These are phyloP conservation scores for Erethizon dorsatum DNA, from an alignment of 2,797 vertebrate genomes.

Conservation along the genomic window DNA sequence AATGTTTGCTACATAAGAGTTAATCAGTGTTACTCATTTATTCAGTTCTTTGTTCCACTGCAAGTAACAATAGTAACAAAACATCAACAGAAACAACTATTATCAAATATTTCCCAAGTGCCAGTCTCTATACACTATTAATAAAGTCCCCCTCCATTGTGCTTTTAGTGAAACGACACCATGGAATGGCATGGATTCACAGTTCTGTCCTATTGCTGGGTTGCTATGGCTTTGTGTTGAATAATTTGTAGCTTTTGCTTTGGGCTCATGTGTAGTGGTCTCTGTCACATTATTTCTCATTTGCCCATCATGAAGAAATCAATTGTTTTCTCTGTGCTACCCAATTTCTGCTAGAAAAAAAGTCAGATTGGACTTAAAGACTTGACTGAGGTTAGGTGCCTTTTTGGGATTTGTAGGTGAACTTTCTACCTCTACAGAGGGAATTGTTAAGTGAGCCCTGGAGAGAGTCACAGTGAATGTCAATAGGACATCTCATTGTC, in stretches of 20 bases:
- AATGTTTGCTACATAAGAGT: neutral
- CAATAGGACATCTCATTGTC: conserved; percentile 22
- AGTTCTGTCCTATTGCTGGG: neutral
- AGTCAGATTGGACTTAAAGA: conserved; percentile 7
- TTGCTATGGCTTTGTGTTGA: neutral
- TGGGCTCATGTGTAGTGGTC: neutral
- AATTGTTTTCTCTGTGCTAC: conserved; percentile 28
- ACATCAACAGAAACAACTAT: neutral
- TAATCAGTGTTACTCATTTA: neutral
- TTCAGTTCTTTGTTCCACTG: neutral
- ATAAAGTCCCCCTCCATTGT: neutral
- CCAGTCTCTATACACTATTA: neutral
- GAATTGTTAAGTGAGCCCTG: conserved; percentile 48
- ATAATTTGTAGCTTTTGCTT: conserved; percentile 58
- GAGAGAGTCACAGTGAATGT: conserved; percentile 32
- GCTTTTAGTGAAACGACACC: neutral
- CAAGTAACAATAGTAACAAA: neutral
- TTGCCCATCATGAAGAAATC: conserved; percentile 53
- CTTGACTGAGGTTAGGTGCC: neutral
- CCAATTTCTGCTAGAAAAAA: conserved; percentile 34
- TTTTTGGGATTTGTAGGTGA: conserved; percentile 1
- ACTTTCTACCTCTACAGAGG: conserved; percentile 41
- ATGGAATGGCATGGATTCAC: neutral
- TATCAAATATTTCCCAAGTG: neutral
- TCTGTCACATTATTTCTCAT: conserved; percentile 28